Percentiles rank a stretch among this genome's conserved stretches.
phyloP scores from a whole-genome alignment of 2,888 invertebrate genomes.

The Formica aserva region DNA sequence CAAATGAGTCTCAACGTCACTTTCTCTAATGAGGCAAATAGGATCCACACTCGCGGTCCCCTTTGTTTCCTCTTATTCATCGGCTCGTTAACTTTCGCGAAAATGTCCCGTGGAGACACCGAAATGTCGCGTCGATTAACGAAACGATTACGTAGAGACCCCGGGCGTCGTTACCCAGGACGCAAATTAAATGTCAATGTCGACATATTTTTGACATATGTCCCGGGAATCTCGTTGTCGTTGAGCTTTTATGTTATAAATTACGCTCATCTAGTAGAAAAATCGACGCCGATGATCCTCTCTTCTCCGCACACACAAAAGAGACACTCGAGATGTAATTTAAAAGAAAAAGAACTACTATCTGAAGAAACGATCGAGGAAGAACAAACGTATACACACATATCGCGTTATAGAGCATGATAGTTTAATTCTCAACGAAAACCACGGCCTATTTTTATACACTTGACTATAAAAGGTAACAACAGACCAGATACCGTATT shows the following conservation, averaged over 20 bases:
- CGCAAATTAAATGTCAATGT: constrained; percentile 81
- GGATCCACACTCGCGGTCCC: background rate
- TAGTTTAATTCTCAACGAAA: constrained; percentile 74
- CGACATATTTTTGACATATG: constrained; percentile 34
- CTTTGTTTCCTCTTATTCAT: background rate
- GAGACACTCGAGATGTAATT: background rate
- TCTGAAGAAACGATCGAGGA: constrained; percentile 29
- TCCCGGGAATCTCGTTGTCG: background rate
- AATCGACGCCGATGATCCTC: background rate
- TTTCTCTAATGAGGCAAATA: background rate
- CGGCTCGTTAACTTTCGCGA: constrained; percentile 74
- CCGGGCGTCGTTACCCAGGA: constrained; percentile 75
- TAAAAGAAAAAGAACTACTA: background rate
- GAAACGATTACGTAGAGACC: constrained; percentile 75
- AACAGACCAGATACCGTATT: constrained; percentile 69
- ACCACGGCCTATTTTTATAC: constrained; percentile 71
- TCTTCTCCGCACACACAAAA: background rate
- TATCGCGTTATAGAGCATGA: constrained; percentile 64
- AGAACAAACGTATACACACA: constrained; percentile 45
- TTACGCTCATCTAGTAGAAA: background rate
- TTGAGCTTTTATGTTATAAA: background rate
- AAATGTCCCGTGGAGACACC: constrained; percentile 68
- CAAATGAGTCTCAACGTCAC: background rate
- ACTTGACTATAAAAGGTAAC: constrained; percentile 75
- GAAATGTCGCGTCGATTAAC: constrained; percentile 81